Percentiles rank a stretch among this genome's conserved stretches.
phyloP scores from a whole-genome alignment of 37 sponge, comb jelly and placozoan species.

The Ianthella basta region DNA sequence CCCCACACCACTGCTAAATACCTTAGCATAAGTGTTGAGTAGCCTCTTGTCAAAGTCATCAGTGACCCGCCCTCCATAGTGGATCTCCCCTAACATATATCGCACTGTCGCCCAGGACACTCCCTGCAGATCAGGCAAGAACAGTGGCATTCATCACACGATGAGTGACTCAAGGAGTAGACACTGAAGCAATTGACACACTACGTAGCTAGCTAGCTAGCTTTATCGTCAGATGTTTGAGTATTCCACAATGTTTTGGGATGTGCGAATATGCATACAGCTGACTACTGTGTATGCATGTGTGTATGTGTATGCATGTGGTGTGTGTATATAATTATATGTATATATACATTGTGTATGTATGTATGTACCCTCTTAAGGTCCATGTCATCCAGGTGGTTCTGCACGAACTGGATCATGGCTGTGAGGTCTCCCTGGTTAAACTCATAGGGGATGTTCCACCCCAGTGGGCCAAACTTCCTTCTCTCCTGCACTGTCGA shows the following conservation, averaged over 20 bases:
- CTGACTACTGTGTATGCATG: conserved; percentile 28
- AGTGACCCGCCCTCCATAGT: conserved; percentile 97
- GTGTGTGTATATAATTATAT: conserved; percentile 32
- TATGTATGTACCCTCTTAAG: conserved; percentile 67
- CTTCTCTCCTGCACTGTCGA: conserved; percentile 99
- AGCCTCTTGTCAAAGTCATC: conserved; percentile 96
- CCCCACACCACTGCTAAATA: background rate
- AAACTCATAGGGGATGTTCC: conserved; percentile 99
- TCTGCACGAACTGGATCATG: conserved; percentile 89
- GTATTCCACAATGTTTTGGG: too few relatives aligned
- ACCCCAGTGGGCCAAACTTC: conserved; percentile 96
- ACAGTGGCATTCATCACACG: conserved; percentile 6
- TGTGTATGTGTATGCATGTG: conserved; percentile 34
- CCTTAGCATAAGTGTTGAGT: conserved; percentile 91
- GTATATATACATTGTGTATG: conserved; percentile 9
- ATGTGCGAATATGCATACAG: too few relatives aligned
- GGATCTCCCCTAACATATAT: conserved; percentile 98
- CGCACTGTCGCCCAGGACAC: conserved; percentile 92
- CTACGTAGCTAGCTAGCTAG: background rate
- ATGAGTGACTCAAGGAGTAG: background rate
- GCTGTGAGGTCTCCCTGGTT: conserved; percentile 96
- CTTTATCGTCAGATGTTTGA: background rate
- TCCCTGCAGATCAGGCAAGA: conserved; percentile 72
- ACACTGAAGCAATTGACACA: background rate
- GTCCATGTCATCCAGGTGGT: conserved; percentile 96